Evolutionary conservation across 2,797 vertebrate genomes (phyloP).

Genomic region (Poecilia picta): DNA sequence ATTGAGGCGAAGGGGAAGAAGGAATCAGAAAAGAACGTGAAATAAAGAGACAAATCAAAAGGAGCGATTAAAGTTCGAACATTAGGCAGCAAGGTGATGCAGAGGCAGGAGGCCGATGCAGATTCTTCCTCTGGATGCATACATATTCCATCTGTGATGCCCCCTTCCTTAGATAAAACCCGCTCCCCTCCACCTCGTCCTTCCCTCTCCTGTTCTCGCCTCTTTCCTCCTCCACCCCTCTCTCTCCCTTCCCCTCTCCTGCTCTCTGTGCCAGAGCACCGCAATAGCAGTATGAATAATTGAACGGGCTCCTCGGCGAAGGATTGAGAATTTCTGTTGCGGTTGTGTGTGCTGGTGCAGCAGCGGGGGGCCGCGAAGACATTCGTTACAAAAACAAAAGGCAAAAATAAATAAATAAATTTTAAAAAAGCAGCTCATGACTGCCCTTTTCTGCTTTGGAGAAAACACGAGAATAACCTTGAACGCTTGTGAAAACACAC

Average conservation of each 20-base stretch:
- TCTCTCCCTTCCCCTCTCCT: background rate
- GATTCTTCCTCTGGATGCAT: conserved; percentile 35
- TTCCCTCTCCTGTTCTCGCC: background rate
- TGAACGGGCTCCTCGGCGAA: conserved; percentile 66
- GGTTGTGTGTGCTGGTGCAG: conserved; percentile 62
- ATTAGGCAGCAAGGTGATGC: background rate
- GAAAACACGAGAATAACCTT: conserved; percentile 28
- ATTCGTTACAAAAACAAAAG: conserved; percentile 51
- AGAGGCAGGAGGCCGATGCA: background rate
- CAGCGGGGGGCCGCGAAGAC: conserved; percentile 22
- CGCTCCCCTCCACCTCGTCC: conserved; percentile 10
- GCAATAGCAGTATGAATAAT: conserved; percentile 81
- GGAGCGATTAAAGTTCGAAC: conserved; percentile 22
- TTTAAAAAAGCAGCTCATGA: background rate
- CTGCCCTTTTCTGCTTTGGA: conserved; percentile 20
- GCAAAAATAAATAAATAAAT: conserved; percentile 25
- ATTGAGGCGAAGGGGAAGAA: conserved; percentile 6
- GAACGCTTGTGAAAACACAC: conserved; percentile 6
- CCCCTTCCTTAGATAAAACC: conserved; percentile 55
- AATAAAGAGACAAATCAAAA: conserved; percentile 23
- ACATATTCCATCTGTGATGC: conserved; percentile 63
- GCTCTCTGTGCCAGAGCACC: conserved; percentile 46
- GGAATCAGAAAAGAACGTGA: conserved; percentile 5
- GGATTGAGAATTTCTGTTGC: conserved; percentile 77
- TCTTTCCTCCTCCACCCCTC: background rate